Evolutionary conservation across 2,113 vertebrate species (phyloP).

Genomic region (Opisthocomus hoazin): DNA sequence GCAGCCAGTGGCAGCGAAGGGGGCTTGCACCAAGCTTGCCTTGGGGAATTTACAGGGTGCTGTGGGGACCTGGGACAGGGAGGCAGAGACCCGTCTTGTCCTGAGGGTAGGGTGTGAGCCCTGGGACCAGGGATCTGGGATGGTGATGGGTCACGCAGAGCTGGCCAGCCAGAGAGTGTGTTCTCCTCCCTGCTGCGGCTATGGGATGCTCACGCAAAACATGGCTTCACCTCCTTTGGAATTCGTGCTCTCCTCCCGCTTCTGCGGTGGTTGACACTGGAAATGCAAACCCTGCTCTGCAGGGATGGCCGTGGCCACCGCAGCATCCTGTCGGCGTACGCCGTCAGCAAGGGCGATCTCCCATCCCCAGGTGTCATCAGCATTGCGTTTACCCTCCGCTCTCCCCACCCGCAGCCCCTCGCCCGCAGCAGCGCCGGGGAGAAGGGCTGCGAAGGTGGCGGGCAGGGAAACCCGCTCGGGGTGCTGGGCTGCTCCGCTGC

Average conservation of each 20-base stretch:
- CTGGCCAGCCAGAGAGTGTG: not conserved
- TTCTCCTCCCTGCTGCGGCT: not conserved
- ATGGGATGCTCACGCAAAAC: not conserved
- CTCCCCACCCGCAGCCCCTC: not conserved
- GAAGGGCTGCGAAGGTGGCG: not conserved
- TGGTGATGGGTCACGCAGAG: not conserved
- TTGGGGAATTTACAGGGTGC: not conserved
- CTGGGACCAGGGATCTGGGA: not conserved
- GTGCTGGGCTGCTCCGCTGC: not conserved
- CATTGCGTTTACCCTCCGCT: not conserved
- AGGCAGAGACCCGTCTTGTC: not conserved
- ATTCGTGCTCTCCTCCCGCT: fast-evolving
- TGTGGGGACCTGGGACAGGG: not conserved
- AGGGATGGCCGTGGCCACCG: not conserved
- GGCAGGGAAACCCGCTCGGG: not conserved
- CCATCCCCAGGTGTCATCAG: fast-evolving
- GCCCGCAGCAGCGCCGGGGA: fast-evolving
- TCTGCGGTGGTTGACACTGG: not conserved
- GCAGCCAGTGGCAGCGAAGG: not conserved
- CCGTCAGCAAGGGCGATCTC: fast-evolving
- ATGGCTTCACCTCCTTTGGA: not conserved
- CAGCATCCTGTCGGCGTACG: not conserved
- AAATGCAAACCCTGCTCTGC: not conserved
- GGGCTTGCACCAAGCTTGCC: not conserved
- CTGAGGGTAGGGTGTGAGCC: not conserved